phyloP scores from a whole-genome alignment of 2,113 vertebrate genomes.

The Ancistrus triradiatus region DNA sequence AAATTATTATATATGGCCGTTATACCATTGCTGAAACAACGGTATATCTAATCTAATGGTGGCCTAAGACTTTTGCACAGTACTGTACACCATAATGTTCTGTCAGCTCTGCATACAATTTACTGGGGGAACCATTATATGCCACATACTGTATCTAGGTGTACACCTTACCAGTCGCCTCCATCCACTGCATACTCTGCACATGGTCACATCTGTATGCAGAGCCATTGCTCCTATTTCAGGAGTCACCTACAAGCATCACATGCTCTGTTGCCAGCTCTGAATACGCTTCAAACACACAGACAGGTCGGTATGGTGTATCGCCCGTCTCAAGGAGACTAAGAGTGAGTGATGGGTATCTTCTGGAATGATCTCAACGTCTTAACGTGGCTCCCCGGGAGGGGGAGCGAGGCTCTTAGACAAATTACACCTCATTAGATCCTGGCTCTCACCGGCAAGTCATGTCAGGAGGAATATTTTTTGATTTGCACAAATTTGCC shows the following conservation, averaged over 20 bases:
- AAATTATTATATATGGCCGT: too few relatives aligned
- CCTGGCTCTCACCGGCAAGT: conserved; percentile 92
- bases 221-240: not conserved
- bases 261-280: not conserved
- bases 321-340: conserved; percentile 44
- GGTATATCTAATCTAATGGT: too few relatives aligned
- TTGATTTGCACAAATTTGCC: conserved; percentile 99
- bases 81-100: too few relatives aligned
- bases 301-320: conserved; percentile 27
- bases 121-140: too few relatives aligned
- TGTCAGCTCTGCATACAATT: too few relatives aligned
- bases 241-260: not conserved
- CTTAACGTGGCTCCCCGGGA: conserved; percentile 57
- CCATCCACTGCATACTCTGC: conserved; percentile 14
- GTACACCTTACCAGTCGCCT: too few relatives aligned
- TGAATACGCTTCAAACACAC: not conserved
- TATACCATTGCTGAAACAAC: too few relatives aligned
- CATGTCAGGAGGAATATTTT: conserved; percentile 99
- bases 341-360: conserved; percentile 60
- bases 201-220: not conserved
- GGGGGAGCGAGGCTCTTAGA: conserved; percentile 85
- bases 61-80: too few relatives aligned
- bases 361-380: conserved; percentile 74
- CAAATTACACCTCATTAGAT: conserved; percentile 99
- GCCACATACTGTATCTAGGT: too few relatives aligned